Percentiles rank a stretch among this genome's conserved stretches.
phyloP scores from a whole-genome alignment of 2,888 invertebrate species.

The Drosophila acutilabella region DNA sequence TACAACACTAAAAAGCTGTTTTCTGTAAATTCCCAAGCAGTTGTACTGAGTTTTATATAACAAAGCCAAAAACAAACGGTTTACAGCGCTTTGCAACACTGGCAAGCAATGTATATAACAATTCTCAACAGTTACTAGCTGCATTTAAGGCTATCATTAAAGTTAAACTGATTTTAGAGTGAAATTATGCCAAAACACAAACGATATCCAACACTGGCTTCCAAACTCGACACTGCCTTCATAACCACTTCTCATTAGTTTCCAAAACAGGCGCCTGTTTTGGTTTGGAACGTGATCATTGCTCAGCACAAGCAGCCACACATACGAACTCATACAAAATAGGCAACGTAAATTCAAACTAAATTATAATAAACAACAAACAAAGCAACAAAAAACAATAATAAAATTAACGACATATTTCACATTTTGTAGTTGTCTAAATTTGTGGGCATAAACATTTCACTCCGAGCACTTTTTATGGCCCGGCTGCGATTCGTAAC shows the following conservation, averaged over 20 bases:
- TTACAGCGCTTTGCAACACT: neutral
- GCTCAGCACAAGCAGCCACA: constrained; percentile 1
- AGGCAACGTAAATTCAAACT: constrained; percentile 23
- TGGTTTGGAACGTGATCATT: constrained; percentile 16
- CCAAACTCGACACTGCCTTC: constrained; percentile 38
- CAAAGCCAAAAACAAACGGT: too few species aligned
- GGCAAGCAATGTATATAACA: neutral
- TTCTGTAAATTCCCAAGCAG: neutral
- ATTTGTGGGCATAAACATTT: constrained; percentile 63
- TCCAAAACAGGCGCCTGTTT: constrained; percentile 34
- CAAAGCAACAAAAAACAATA: neutral
- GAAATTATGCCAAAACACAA: neutral
- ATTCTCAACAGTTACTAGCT: neutral
- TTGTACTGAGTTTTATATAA: neutral
- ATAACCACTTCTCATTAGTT: constrained; percentile 42
- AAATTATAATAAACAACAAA: constrained; percentile 21
- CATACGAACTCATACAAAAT: constrained; percentile 1
- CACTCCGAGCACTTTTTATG: constrained; percentile 60
- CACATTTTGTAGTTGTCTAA: constrained; percentile 45
- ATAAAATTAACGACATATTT: constrained; percentile 16
- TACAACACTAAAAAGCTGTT: neutral
- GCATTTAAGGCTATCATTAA: too few species aligned
- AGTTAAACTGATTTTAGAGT: neutral
- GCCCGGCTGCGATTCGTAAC: constrained; percentile 20
- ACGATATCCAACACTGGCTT: neutral